These are phyloP conservation scores for Rallus crepitans DNA, from an alignment of 2,797 vertebrate species.

Conservation along the genomic window DNA sequence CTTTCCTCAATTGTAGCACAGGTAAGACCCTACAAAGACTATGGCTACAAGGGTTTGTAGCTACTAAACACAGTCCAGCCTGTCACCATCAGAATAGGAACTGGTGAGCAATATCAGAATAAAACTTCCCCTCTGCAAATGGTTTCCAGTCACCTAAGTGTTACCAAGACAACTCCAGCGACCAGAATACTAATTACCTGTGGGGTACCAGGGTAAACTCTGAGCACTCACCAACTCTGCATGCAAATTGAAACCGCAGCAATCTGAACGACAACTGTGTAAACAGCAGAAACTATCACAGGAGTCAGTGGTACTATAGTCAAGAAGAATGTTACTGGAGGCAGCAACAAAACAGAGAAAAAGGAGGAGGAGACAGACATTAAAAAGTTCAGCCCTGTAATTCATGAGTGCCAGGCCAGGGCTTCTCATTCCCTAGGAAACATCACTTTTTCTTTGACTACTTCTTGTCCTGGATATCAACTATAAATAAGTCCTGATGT, in stretches of 20 bases:
- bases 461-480: slow-evolving; percentile 39
- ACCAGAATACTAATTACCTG: slow-evolving; percentile 91
- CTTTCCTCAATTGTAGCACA: not conserved
- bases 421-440: slow-evolving; percentile 71
- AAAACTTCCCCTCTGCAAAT: slow-evolving; percentile 86
- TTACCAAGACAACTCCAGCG: slow-evolving; percentile 91
- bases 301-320: slow-evolving; percentile 75
- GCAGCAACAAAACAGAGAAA: slow-evolving; percentile 71
- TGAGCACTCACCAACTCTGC: slow-evolving; percentile 80
- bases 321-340: slow-evolving; percentile 75
- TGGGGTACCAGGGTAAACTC: slow-evolving; percentile 76
- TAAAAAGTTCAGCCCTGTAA: slow-evolving; percentile 68
- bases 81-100: slow-evolving; percentile 79
- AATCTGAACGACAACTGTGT: slow-evolving; percentile 85
- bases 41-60: slow-evolving; percentile 62
- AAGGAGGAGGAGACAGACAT: slow-evolving; percentile 73
- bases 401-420: slow-evolving; percentile 47
- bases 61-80: slow-evolving; percentile 71
- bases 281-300: slow-evolving; percentile 82
- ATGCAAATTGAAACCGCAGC: slow-evolving; percentile 83
- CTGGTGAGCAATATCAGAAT: slow-evolving; percentile 77
- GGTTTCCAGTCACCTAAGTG: slow-evolving; percentile 89
- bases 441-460: slow-evolving; percentile 46
- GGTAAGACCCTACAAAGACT: not conserved
- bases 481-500: slow-evolving; percentile 13